Base-by-base conservation (phyloP, 2,888 invertebrate genomes). In the Acronicta leporina region DNA sequence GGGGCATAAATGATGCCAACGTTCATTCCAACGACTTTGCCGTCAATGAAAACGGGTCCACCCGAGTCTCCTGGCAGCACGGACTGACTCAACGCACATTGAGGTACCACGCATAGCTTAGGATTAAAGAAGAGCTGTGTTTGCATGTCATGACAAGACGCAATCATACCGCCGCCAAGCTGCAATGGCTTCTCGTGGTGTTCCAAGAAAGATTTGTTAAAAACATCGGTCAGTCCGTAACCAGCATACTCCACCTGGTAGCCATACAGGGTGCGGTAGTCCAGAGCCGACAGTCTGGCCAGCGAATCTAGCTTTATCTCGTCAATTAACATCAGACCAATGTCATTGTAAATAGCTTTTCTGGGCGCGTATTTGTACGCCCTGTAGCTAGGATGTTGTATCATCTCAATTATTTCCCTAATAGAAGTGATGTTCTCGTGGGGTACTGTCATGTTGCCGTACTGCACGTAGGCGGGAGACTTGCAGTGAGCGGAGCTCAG, bases 31-130 rank as follows among this genome's bases (percentile, higher is more conserved):
- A 44, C 44, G 8, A 44, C 3, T 25, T 44, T 44, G 2, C 44
- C 44, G n/a, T 44, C 44, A 1, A 25, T 8, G n/a, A 44, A n/a
- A 8, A 44, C 13, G 0, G 44, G 44, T 8, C 44, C 44, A 5
- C 44, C 44, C n/a, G 44, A 44, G 44, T 44, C 44, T 13, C 44
- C 44, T n/a, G n/a, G 8, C n/a, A 44, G 0, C n/a, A n/a, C 6
- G 2, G 25, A 44, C 44, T 44, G 44, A n/a, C 25, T 13, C n/a
- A 8, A 0, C 7, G 20, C 25, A 7, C 44, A 44, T 8, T 25
- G 25, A 25, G 44, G 44, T 8, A n/a, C 44, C 2, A 44, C 25
- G 5, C 44, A 44, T n/a, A 44, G 9, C n/a, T 6, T 13, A 3
- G 44, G 44, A n/a, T 25, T 25, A 7, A 25, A 44, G 20, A 44